Conservation (phyloP, 2,888 invertebrate genomes). For the Pharmacophagus antenor region DNA sequence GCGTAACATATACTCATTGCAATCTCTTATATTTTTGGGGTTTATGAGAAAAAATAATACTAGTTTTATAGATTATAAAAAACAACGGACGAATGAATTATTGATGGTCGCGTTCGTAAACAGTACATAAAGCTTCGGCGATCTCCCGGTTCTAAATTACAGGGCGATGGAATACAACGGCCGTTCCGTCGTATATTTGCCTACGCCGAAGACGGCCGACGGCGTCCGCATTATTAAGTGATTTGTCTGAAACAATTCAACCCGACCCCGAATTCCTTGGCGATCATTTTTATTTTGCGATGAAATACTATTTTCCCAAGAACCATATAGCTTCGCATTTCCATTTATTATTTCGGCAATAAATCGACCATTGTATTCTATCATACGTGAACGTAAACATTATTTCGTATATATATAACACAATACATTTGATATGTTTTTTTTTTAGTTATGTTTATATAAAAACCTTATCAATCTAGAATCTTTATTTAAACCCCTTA, state of each 20-base stretch:
- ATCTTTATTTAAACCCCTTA: no score
- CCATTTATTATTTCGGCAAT: not conserved
- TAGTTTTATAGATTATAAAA: constrained; percentile 15
- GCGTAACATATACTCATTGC: not conserved
- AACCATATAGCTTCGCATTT: constrained; percentile 2
- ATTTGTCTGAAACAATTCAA: constrained; percentile 63
- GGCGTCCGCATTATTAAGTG: constrained; percentile 65
- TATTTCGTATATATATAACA: no score
- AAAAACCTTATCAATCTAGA: no score
- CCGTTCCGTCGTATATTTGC: constrained; percentile 56
- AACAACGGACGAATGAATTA: constrained; percentile 8
- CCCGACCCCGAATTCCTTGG: constrained; percentile 45
- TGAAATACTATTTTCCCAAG: constrained; percentile 41
- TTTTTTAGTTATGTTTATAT: no score
- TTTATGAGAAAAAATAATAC: not conserved
- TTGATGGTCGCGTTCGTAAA: constrained; percentile 14
- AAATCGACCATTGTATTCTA: not conserved
- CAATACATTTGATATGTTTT: no score
- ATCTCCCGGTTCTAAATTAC: constrained; percentile 53
- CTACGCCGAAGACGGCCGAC: constrained; percentile 42
- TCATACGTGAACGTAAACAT: no score
- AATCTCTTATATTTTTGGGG: not conserved
- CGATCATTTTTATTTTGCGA: constrained; percentile 29
- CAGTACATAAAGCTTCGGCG: constrained; percentile 13
- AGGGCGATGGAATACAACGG: constrained; percentile 62